Base-by-base conservation (phyloP, 2,888 invertebrate genomes). In the Frankliniella intonsa region DNA sequence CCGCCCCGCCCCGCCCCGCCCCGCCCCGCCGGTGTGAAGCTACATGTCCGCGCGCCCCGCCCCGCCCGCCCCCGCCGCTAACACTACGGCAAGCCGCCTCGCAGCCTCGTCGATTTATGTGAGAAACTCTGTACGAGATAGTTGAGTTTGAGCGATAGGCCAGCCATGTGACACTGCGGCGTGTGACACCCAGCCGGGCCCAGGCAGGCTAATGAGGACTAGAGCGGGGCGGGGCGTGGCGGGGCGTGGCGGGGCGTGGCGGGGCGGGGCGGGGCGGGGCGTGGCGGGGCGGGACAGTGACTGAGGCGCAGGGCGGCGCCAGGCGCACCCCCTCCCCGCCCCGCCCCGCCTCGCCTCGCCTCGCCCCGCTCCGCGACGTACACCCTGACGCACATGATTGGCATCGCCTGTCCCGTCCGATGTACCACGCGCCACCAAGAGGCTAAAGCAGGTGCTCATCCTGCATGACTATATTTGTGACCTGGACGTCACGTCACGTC, bases 291-390 rank as follows among this genome's bases (percentile, higher is more conserved):
- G 38, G 25, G 22, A 25, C 25, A 85, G 84, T 89, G 88, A 17
- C 88, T 88, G 83, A 88, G 49, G 81, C 83, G 14, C 83, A 83
- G 50, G 50, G 49, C 19, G 80, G 82, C 65, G 83, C 80, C 62
- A 81, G 82, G 76, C 82, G 80, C 17, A 86, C 88, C 62, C 87
- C 88, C 25, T 87, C 89, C 82, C 88, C 89, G 85, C 88, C 88
- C 62, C 90, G 92, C 88, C 84, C 93, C 93, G 85, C 92, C 93
- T 85, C 93, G 93, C 84, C 93, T 95, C 88, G 94, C 95, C 87
- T 86, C 92, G 90, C 88, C 91, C 92, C 86, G 91, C 91, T 86
- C 90, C 91, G 19, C 87, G 49, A 50, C 81, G 49, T 49, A 49
- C 81, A 50, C 49, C 51, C 81, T 80, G n/a, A n/a, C 81, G 49